These are phyloP conservation scores for Rugalucina vietnamica DNA, from an alignment of 2,888 invertebrate species.

Conservation along the genomic window DNA sequence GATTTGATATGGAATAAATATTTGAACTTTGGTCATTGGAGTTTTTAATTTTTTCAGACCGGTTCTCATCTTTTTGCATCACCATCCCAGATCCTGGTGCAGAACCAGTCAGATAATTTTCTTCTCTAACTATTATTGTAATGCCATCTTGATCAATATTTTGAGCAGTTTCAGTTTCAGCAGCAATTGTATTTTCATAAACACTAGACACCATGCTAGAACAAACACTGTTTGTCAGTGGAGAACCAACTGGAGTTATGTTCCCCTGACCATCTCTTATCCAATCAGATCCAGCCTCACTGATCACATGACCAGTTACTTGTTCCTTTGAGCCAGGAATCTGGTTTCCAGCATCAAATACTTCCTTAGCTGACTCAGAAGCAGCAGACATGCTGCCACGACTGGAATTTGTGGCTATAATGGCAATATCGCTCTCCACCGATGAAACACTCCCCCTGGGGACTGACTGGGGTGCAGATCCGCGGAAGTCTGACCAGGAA, in stretches of 20 bases:
- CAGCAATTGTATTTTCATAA: constrained; percentile 74
- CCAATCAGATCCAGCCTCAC: constrained; percentile 6
- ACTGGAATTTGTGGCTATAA: constrained; percentile 88
- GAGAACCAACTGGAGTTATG: constrained; percentile 72
- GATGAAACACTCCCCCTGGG: constrained; percentile 57
- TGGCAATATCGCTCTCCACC: constrained; percentile 88
- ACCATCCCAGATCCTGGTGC: constrained; percentile 17
- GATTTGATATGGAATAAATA: not conserved
- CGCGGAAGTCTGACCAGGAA: constrained; percentile 52
- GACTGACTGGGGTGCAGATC: not conserved
- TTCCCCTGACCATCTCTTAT: constrained; percentile 41
- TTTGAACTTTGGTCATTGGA: not conserved
- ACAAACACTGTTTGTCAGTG: constrained; percentile 76
- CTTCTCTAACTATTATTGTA: not conserved
- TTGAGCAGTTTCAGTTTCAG: constrained; percentile 23
- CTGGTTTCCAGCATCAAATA: not conserved
- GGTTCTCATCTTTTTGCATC: not conserved
- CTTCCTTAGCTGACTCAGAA: constrained; percentile 57
- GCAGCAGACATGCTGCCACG: constrained; percentile 87
- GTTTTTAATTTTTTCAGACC: not conserved
- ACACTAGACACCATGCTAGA: constrained; percentile 80
- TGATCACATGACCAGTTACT: not conserved
- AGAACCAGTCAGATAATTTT: constrained; percentile 21
- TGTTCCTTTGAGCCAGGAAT: not conserved
- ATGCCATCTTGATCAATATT: not conserved